A percentile compares a stretch with the other conserved stretches of the same genome.
Evolutionary conservation across 2,113 vertebrate genomes (phyloP).

Genomic region (Channa maculata): DNA sequence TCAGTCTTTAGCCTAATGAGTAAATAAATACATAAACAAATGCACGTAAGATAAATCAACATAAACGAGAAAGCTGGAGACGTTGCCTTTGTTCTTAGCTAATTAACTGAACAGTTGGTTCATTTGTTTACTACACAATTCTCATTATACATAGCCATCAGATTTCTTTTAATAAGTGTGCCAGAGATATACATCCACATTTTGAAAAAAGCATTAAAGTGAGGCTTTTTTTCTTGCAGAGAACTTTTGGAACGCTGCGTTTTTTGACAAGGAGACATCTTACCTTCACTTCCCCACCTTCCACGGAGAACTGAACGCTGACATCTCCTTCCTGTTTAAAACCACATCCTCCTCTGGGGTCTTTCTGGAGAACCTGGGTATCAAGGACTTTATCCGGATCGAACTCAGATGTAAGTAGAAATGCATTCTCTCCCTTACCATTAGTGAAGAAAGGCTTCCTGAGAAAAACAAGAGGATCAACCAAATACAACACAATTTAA

Average conservation of each 20-base stretch:
- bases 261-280: constrained; percentile 92
- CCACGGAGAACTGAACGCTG: constrained; percentile 93
- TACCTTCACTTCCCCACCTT: constrained; percentile 99
- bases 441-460: too few relatives aligned
- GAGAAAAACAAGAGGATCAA: too few relatives aligned
- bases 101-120: constrained; percentile 68
- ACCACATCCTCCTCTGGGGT: constrained; percentile 92
- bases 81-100: constrained; percentile 55
- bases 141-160: constrained; percentile 55
- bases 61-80: constrained; percentile 54
- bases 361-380: constrained; percentile 97
- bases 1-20: constrained; percentile 40
- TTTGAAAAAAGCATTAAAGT: not conserved
- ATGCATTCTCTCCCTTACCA: not conserved
- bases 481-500: too few relatives aligned
- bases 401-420: constrained; percentile 92
- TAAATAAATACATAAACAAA: constrained; percentile 35
- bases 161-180: constrained; percentile 53
- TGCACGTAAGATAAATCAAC: constrained; percentile 56
- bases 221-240: constrained; percentile 75
- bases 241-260: constrained; percentile 95
- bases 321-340: constrained; percentile 97
- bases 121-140: constrained; percentile 67
- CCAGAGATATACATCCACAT: constrained; percentile 20
- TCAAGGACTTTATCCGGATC: constrained; percentile 96